phyloP scores from a whole-genome alignment of 1,140 invertebrate genomes.

The Lepidotrigona ventralis region DNA sequence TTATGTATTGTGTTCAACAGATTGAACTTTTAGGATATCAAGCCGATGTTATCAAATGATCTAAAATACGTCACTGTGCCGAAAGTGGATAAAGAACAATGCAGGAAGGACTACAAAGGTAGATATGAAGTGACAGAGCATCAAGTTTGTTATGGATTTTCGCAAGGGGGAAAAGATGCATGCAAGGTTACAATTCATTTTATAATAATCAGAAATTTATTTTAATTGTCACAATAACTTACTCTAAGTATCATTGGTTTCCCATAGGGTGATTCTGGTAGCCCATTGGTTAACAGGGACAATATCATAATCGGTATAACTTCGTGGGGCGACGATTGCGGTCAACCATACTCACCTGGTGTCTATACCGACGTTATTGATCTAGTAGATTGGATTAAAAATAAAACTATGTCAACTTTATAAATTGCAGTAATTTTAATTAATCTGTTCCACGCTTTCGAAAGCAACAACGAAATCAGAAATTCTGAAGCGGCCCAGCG shows the following conservation, averaged over 20 bases:
- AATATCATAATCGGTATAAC: conserved; percentile 81
- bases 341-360: conserved; percentile 80
- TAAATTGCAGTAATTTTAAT: conserved; percentile 1
- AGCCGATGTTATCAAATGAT: conserved; percentile 35
- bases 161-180: conserved; percentile 60
- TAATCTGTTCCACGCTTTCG: neutral
- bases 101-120: conserved; percentile 53
- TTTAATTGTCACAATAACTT: neutral
- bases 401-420: neutral
- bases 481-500: neutral
- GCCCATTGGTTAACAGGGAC: conserved; percentile 81
- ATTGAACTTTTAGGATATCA: neutral
- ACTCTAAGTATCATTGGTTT: neutral
- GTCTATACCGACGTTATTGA: conserved; percentile 82
- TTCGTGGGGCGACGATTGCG: conserved; percentile 85
- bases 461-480: neutral
- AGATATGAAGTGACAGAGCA: conserved; percentile 43
- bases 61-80: conserved; percentile 59
- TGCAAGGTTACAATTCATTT: conserved; percentile 64
- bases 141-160: conserved; percentile 66
- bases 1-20: neutral
- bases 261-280: conserved; percentile 84
- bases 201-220: neutral
- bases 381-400: conserved; percentile 74
- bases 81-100: conserved; percentile 44